These are phyloP conservation scores for Melanostoma scalare DNA, from an alignment of 2,888 invertebrate genomes.

Conservation along the genomic window DNA sequence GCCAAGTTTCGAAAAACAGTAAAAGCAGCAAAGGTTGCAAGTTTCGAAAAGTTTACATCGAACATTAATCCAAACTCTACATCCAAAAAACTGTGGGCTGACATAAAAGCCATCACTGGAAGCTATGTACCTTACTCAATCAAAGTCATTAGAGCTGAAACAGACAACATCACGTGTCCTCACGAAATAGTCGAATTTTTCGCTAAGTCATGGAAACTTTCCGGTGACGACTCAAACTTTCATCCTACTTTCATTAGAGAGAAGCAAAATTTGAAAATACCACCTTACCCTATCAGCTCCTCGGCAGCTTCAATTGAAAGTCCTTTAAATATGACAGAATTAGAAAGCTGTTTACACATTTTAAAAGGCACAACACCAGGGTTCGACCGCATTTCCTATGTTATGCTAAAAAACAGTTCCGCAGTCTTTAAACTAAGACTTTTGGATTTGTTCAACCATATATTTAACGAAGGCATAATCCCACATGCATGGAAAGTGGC, in stretches of 20 bases:
- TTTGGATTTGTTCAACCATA: neutral
- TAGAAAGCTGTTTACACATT: neutral
- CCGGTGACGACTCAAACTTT: conserved; percentile 2
- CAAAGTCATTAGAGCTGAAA: neutral
- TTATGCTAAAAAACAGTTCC: neutral
- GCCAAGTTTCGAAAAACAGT: neutral
- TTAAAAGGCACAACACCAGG: conserved; percentile 17
- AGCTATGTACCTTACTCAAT: conserved; percentile 8
- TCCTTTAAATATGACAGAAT: neutral
- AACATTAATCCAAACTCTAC: conserved; percentile 1
- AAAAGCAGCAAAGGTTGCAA: too few relatives aligned
- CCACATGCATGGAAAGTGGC: conserved; percentile 25
- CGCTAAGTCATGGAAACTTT: neutral
- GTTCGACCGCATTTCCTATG: conserved; percentile 11
- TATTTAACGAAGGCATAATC: neutral
- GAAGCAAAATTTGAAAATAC: neutral
- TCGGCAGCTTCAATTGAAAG: neutral
- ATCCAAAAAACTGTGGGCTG: neutral
- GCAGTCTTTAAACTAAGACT: neutral
- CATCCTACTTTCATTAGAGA: neutral
- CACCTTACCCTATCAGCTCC: neutral
- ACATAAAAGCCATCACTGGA: neutral
- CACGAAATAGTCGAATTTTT: neutral
- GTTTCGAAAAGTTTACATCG: conserved; percentile 7
- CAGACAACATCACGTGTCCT: neutral